Percentiles rank a stretch among this genome's conserved stretches.
Evolutionary conservation across 2,797 vertebrate genomes (phyloP).

Genomic region (Linurgus olivaceus): DNA sequence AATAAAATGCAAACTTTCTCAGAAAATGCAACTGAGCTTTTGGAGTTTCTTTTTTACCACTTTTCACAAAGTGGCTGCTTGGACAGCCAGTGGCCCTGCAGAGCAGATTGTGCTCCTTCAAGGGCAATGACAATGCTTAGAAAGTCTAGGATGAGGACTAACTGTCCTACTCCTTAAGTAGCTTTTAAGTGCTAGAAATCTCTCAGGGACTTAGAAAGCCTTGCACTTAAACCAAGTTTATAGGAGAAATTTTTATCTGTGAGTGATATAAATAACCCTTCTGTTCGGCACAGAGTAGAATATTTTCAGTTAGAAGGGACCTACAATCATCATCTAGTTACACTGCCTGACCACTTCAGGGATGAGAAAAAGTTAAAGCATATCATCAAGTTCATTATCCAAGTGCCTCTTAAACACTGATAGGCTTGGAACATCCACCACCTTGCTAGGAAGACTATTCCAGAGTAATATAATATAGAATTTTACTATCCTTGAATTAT

Average conservation of each 20-base stretch:
- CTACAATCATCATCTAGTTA: too few relatives aligned
- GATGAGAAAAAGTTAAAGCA: neutral
- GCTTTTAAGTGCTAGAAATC: neutral
- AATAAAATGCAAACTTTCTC: conserved; percentile 43
- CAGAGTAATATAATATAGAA: neutral
- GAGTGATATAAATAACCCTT: neutral
- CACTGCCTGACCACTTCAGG: neutral
- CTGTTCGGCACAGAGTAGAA: neutral
- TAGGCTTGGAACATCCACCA: neutral
- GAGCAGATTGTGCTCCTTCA: neutral
- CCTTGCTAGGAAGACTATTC: neutral
- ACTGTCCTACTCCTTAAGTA: too few relatives aligned
- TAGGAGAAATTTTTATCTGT: neutral
- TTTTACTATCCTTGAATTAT: neutral
- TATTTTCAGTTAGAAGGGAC: neutral
- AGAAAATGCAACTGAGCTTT: neutral
- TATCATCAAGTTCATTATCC: neutral
- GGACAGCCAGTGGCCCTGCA: neutral
- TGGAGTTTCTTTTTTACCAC: neutral
- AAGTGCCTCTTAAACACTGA: neutral
- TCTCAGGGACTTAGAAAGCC: neutral
- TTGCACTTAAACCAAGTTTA: neutral
- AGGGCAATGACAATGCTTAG: neutral
- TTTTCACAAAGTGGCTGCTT: neutral
- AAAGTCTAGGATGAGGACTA: neutral